Conservation (phyloP, 2,888 invertebrate species). For the Euproctis similis region DNA sequence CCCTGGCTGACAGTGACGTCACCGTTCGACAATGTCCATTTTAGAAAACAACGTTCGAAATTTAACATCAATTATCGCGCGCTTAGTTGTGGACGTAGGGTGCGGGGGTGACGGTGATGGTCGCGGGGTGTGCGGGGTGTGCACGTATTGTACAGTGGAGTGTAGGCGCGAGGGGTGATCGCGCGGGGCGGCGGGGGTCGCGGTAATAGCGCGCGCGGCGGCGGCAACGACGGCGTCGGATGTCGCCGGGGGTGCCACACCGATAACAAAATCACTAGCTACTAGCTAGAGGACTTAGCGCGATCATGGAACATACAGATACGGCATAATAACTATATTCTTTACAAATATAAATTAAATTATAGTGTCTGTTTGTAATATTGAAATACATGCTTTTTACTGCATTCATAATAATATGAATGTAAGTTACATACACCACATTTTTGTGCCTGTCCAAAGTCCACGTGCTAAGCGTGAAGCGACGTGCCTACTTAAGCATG, state of each 20-base stretch:
- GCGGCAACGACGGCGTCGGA: too few relatives aligned
- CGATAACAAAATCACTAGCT: slow-evolving; percentile 75
- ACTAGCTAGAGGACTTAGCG: too few relatives aligned
- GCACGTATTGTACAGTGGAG: background rate
- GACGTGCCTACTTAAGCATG: too few relatives aligned
- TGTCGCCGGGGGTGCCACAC: slow-evolving; percentile 68
- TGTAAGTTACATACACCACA: too few relatives aligned
- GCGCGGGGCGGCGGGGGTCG: slow-evolving; percentile 30
- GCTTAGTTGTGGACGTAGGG: slow-evolving; percentile 26
- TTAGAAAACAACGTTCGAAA: slow-evolving; percentile 9
- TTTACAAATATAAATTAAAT: too few relatives aligned
- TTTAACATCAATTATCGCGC: slow-evolving; percentile 28
- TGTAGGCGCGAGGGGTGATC: slow-evolving; percentile 16
- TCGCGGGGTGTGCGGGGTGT: slow-evolving; percentile 19
- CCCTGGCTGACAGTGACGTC: slow-evolving; percentile 21
- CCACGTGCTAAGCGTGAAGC: too few relatives aligned
- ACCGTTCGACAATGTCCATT: slow-evolving; percentile 2
- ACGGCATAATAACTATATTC: too few relatives aligned
- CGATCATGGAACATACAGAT: too few relatives aligned
- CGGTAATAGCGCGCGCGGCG: slow-evolving; percentile 66
- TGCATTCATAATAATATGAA: too few relatives aligned
- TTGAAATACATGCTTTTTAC: too few relatives aligned
- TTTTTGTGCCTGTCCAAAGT: too few relatives aligned
- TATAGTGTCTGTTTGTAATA: too few relatives aligned
- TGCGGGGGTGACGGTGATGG: slow-evolving; percentile 11